phyloP scores from a whole-genome alignment of 2,113 vertebrate genomes.

The Rhipidura dahli region DNA sequence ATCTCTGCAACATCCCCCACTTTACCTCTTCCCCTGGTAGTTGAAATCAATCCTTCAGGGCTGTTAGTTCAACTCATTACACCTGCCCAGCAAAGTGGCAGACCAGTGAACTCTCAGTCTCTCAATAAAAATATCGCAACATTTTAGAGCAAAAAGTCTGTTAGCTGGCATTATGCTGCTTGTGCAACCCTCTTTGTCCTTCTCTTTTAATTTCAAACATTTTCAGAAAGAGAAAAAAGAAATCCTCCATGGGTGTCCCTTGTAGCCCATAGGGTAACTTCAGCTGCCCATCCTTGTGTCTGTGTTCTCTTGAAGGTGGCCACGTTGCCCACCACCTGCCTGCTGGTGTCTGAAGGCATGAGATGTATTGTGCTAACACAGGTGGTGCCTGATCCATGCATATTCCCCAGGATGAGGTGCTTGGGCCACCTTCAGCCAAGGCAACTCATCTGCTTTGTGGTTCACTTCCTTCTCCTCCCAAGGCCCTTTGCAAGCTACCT shows the following conservation, averaged over 20 bases:
- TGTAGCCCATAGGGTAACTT: not conserved
- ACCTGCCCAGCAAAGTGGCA: not conserved
- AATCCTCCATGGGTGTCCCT: not conserved
- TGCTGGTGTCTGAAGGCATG: not conserved
- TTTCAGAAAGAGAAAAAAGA: not conserved
- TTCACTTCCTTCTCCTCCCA: not conserved
- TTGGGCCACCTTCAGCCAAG: not conserved
- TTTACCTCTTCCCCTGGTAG: not conserved
- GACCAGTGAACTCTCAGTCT: not conserved
- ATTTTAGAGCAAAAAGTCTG: not conserved
- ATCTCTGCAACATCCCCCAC: not conserved
- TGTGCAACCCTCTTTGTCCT: not conserved
- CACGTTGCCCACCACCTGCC: rapidly evolving
- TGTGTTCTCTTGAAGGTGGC: not conserved
- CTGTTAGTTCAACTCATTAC: not conserved
- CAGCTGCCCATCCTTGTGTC: not conserved
- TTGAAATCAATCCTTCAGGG: not conserved
- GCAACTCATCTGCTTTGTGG: not conserved
- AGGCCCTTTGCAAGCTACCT: not conserved
- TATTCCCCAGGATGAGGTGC: not conserved
- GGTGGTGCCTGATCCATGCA: not conserved
- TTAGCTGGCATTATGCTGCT: not conserved
- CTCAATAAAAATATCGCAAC: not conserved
- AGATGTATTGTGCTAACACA: not conserved
- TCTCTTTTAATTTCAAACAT: not conserved